Base-by-base conservation (phyloP, 1,140 invertebrate species). In the Drosophila tristis region DNA sequence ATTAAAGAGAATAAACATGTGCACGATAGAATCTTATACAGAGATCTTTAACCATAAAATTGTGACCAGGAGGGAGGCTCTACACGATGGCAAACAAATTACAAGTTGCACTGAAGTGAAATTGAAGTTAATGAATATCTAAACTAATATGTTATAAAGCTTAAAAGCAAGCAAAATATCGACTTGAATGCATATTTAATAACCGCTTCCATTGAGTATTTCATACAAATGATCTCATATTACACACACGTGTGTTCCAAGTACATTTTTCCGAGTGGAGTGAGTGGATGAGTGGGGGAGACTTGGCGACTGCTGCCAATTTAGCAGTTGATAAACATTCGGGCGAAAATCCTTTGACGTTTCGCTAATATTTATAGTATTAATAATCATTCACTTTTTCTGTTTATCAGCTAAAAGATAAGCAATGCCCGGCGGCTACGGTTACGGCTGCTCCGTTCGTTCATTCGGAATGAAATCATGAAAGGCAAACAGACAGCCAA, bases 311-410 rank as follows among this genome's bases (percentile, higher is more conserved):
- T 70, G 23, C 23, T 4, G 50, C 44, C 42, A 67, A 67, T 80
- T 63, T 53, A 54, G 47, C 63, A 78, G 62, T 64, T 87, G 78
- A 86, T 87, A 87, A 74, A 82, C 78, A 42, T 68, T 61, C 50
- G 35, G 44, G 47, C 70, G 58, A 66, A 85, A 86, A 82, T 81
- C 84, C 82, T 87, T 87, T 86, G 82, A 86, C 82, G 74, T 70
- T 78, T 77, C 9, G 63, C 70, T 54, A 76, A 89, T 87, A 87
- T 87, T 87, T 87, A 86, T 86, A 86, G 78, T 86, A 87, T 86
- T 86, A 78, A 87, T 87, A 86, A 86, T 86, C 78, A 89, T 74
- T 74, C 54, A 58, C 35, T 53, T 49, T 29, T 49, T 26, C 35
- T 29, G 70, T 62, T 86, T 86, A 86, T 86, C 82, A 77, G 58